These are phyloP conservation scores for Ianthella basta DNA, from an alignment of 37 sponge, comb jelly and placozoan species.

Conservation along the genomic window DNA sequence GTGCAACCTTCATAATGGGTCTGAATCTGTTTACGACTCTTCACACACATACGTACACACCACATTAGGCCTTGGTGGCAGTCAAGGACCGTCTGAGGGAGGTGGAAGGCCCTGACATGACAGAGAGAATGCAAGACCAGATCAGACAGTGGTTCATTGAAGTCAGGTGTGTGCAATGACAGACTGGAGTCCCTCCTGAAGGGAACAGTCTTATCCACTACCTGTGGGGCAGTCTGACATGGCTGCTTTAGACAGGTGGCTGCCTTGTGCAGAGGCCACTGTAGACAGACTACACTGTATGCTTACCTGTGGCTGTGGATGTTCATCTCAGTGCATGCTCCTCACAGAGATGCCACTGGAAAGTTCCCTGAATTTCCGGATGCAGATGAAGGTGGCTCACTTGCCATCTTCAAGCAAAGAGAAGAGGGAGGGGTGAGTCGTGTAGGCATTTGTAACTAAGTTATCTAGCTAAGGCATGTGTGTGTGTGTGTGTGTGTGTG, in stretches of 20 bases:
- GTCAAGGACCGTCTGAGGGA: constrained; percentile 90
- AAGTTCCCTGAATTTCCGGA: constrained; percentile 98
- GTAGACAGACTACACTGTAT: no score
- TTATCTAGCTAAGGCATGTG: no score
- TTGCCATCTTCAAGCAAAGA: constrained; percentile 90
- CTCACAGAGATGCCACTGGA: constrained; percentile 98
- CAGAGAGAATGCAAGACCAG: constrained; percentile 98
- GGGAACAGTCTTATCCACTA: no score
- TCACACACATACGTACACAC: no score
- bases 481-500: no score
- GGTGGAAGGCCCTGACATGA: constrained; percentile 96
- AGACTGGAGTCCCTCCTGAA: background rate
- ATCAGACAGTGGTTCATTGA: constrained; percentile 99
- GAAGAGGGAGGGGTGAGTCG: constrained; percentile 57
- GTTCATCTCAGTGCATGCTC: no score
- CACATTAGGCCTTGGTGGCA: constrained; percentile 77
- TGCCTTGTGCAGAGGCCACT: no score
- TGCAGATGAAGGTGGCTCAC: constrained; percentile 95
- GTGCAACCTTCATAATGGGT: no score
- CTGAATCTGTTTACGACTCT: no score
- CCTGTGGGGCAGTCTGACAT: no score
- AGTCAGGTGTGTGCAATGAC: constrained; percentile 70
- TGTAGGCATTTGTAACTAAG: no score
- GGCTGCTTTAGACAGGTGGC: no score
- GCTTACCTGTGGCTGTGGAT: constrained; percentile 11